These are phyloP conservation scores for Picus viridis DNA, from an alignment of 2,797 vertebrate genomes.

Conservation along the genomic window DNA sequence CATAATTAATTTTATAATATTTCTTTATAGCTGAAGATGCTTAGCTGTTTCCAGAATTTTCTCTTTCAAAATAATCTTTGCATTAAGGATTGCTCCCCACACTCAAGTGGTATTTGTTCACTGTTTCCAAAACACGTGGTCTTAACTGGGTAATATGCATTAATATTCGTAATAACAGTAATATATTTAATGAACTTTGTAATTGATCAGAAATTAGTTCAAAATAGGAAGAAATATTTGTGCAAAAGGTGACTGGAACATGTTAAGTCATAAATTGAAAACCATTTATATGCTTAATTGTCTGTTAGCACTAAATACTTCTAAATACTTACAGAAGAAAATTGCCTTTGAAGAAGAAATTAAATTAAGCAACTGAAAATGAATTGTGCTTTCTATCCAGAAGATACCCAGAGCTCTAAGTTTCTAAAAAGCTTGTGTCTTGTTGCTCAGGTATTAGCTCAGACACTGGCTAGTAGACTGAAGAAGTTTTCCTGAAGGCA, in stretches of 20 bases:
- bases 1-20: not conserved
- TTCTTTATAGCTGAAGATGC: not conserved
- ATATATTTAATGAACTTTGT: not conserved
- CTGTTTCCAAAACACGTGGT: not conserved
- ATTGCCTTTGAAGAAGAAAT: not conserved
- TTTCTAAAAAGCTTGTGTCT: not conserved
- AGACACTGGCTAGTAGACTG: not conserved
- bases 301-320: not conserved
- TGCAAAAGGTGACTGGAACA: not conserved
- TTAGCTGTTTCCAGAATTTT: not conserved
- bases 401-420: not conserved
- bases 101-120: not conserved
- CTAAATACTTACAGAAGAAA: not conserved
- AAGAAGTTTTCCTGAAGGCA: not conserved
- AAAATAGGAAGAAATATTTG: not conserved
- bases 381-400: not conserved
- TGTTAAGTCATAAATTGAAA: not conserved
- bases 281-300: not conserved
- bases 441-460: fast-evolving
- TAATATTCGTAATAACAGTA: not conserved
- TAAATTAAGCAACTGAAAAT: not conserved
- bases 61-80: not conserved
- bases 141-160: not conserved
- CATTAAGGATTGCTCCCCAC: not conserved
- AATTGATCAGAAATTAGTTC: not conserved